phyloP scores from a whole-genome alignment of 2,113 vertebrate species.

The Micromys minutus region DNA sequence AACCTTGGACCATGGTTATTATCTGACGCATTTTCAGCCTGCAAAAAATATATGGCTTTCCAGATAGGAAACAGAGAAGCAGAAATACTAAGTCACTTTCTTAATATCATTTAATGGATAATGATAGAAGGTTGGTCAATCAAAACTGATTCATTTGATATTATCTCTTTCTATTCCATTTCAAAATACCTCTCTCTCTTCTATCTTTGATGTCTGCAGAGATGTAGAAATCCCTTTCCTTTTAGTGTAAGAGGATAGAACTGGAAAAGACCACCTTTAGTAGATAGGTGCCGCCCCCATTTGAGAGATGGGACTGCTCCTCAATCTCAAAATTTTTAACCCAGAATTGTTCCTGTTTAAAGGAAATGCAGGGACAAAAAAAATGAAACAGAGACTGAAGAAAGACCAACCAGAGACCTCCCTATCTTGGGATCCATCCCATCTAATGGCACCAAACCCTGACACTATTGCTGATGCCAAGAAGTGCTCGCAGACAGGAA shows the following conservation, averaged over 20 bases:
- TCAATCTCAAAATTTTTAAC: too few relatives aligned
- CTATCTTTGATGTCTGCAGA: background rate
- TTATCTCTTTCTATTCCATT: background rate
- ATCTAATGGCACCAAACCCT: too few relatives aligned
- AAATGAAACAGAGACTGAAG: too few relatives aligned
- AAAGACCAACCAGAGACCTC: too few relatives aligned
- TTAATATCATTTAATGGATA: slow-evolving; percentile 14
- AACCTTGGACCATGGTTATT: background rate
- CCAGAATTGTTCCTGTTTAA: too few relatives aligned
- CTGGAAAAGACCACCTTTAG: too few relatives aligned
- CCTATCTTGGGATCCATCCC: too few relatives aligned
- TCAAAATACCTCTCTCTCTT: background rate
- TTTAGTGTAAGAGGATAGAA: background rate
- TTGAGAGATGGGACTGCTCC: too few relatives aligned
- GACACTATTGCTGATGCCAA: too few relatives aligned
- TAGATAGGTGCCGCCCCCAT: too few relatives aligned
- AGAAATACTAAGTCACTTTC: slow-evolving; percentile 22
- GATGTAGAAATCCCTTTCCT: background rate
- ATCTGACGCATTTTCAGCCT: slow-evolving; percentile 5
- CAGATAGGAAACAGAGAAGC: background rate
- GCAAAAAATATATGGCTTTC: background rate
- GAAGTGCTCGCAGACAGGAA: too few relatives aligned
- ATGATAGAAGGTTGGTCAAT: background rate
- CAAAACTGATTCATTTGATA: background rate
- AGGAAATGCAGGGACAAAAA: too few relatives aligned